Conservation (phyloP, 1,140 invertebrate species). For the Drosophila burlai region DNA sequence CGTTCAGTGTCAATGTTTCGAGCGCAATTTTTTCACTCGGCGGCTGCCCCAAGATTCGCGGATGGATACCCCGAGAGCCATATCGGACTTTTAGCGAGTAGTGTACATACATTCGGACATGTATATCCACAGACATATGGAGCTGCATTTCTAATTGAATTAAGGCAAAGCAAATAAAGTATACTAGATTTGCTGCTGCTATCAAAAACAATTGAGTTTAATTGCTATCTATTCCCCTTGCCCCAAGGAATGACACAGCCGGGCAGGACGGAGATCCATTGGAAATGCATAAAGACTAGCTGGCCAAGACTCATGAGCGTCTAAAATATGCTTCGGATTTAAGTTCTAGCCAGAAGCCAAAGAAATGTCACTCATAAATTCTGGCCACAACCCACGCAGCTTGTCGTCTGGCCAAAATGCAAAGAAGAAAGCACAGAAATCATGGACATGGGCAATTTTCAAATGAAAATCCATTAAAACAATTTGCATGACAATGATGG, state of each 20-base stretch:
- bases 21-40: slow-evolving; percentile 73
- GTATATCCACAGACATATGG: slow-evolving; percentile 46
- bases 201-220: slow-evolving; percentile 84
- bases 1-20: slow-evolving; percentile 85
- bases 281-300: slow-evolving; percentile 69
- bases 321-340: slow-evolving; percentile 35
- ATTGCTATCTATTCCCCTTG: slow-evolving; percentile 69
- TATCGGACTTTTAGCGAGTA: slow-evolving; percentile 39
- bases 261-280: slow-evolving; percentile 32
- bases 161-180: slow-evolving; percentile 79
- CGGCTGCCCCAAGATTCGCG: slow-evolving; percentile 61
- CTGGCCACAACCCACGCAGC: slow-evolving; percentile 56
- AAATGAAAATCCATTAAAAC: slow-evolving; percentile 67
- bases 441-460: slow-evolving; percentile 45
- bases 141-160: slow-evolving; percentile 81
- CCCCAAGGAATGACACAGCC: slow-evolving; percentile 4
- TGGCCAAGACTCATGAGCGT: slow-evolving; percentile 10
- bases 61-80: slow-evolving; percentile 45
- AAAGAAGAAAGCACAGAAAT: slow-evolving; percentile 37
- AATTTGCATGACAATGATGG: slow-evolving; percentile 81
- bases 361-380: slow-evolving; percentile 78
- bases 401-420: slow-evolving; percentile 43
- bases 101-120: slow-evolving; percentile 7
- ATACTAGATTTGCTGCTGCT: slow-evolving; percentile 76
- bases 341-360: slow-evolving; percentile 53